Evolutionary conservation across 1,140 invertebrate genomes (phyloP).

Genomic region (Brachionus rubens): DNA sequence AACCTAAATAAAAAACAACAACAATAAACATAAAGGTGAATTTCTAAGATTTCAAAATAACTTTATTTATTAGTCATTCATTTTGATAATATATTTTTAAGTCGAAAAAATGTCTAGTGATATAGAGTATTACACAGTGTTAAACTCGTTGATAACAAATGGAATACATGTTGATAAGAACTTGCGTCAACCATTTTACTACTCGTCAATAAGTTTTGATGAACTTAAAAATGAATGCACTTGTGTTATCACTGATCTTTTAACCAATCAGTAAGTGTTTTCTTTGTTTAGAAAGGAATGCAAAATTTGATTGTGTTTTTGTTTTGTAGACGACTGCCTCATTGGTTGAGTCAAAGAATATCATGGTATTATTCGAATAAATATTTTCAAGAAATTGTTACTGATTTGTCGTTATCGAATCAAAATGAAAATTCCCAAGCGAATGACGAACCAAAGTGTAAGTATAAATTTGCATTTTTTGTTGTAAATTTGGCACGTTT

Average conservation of each 20-base stretch:
- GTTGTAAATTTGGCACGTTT: not conserved
- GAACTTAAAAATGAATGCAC: constrained; percentile 13
- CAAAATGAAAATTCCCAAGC: not conserved
- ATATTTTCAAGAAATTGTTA: constrained; percentile 23
- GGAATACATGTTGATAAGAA: constrained; percentile 39
- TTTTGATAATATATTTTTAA: not conserved
- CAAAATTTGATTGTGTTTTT: too few relatives aligned
- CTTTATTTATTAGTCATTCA: too few relatives aligned
- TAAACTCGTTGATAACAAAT: not conserved
- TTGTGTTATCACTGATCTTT: constrained; percentile 6
- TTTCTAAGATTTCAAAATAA: too few relatives aligned
- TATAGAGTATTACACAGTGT: not conserved
- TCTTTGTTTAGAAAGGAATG: too few relatives aligned
- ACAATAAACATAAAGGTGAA: not conserved
- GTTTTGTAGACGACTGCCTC: not conserved
- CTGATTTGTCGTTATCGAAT: constrained; percentile 7
- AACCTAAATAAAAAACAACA: not conserved
- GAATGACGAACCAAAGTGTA: not conserved
- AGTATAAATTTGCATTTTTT: not conserved
- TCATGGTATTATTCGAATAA: constrained; percentile 42
- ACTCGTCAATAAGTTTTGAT: not conserved
- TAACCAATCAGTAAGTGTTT: constrained; percentile 13
- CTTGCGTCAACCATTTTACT: constrained; percentile 7
- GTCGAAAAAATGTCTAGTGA: constrained; percentile 10
- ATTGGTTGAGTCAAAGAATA: constrained; percentile 40